Percentiles rank a stretch among this genome's conserved stretches.
Conservation (phyloP, 30 jellyfish, hydroid and myxozoan species). For the Haliclystus octoradiatus region DNA sequence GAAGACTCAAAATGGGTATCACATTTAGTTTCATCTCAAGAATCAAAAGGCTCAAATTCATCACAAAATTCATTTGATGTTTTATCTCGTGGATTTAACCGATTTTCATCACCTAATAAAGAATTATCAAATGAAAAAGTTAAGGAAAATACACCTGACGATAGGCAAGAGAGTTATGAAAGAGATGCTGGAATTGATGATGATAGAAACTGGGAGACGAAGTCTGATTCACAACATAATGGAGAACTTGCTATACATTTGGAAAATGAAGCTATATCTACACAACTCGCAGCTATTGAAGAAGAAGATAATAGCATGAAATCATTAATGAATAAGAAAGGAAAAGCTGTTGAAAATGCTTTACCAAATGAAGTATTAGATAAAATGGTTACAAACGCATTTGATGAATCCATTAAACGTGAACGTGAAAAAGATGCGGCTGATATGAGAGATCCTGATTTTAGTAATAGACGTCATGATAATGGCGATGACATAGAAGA, state of each 20-base stretch:
- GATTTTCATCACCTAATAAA: not conserved
- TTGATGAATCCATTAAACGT: not conserved
- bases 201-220: not conserved
- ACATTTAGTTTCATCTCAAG: not conserved
- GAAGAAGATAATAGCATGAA: constrained; percentile 61
- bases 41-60: not conserved
- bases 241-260: constrained; percentile 53
- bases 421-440: not conserved
- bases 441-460: not conserved
- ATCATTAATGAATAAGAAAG: not conserved
- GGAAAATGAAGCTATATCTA: constrained; percentile 58
- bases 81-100: not conserved
- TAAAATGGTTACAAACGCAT: not conserved
- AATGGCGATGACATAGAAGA: not conserved
- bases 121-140: not conserved
- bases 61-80: not conserved
- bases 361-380: not conserved
- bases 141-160: not conserved
- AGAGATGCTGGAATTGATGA: not conserved
- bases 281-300: constrained; percentile 56
- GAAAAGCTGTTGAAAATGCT: not conserved
- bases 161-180: not conserved
- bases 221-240: not conserved
- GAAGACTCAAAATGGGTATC: not conserved
- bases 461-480: too few relatives aligned